These are phyloP conservation scores for Panonychus citri DNA, from an alignment of 1,140 invertebrate species.

Conservation along the genomic window DNA sequence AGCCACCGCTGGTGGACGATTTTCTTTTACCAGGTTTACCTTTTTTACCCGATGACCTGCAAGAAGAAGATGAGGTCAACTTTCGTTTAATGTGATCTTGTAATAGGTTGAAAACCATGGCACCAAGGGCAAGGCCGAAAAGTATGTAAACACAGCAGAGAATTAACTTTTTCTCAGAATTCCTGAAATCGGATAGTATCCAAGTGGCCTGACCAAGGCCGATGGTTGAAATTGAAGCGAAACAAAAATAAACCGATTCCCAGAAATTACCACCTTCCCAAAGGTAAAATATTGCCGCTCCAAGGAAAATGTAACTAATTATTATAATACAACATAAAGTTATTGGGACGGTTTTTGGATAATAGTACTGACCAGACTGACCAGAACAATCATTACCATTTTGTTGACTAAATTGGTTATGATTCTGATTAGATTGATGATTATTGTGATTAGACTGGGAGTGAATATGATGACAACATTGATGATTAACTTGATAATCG, in stretches of 20 bases:
- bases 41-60: no score
- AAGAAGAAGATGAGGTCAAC: no score
- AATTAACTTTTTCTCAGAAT: conserved; percentile 41
- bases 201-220: background rate
- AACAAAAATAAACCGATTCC: background rate
- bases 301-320: conserved; percentile 61
- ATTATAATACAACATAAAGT: conserved; percentile 72
- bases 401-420: no score
- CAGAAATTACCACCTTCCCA: conserved; percentile 26
- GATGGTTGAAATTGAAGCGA: background rate
- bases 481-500: background rate
- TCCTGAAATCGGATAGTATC: no score
- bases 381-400: no score
- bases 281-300: conserved; percentile 55
- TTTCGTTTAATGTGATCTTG: conserved; percentile 32
- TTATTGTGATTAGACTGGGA: background rate
- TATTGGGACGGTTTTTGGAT: conserved; percentile 33
- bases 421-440: background rate
- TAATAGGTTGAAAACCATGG: conserved; percentile 75
- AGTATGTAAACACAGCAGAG: conserved; percentile 63
- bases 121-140: conserved; percentile 61
- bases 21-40: no score
- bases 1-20: no score
- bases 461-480: background rate
- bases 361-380: no score